A percentile compares a stretch with the other conserved stretches of the same genome.
These are phyloP conservation scores for Neomonachus schauinslandi DNA, from an alignment of 2,113 vertebrate species.

Conservation along the genomic window DNA sequence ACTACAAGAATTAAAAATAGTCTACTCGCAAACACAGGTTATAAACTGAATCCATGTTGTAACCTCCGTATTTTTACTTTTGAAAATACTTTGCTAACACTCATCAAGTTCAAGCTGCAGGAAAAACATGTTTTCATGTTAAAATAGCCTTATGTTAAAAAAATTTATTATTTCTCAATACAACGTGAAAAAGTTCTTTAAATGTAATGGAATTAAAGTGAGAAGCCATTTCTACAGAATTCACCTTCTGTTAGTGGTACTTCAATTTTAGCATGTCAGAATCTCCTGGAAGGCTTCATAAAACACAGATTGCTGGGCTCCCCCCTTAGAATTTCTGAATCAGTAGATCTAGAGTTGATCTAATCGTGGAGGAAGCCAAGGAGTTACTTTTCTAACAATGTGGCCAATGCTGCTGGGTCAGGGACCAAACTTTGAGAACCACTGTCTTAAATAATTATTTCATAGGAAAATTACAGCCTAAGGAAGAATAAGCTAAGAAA, in stretches of 20 bases:
- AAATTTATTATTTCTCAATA: conserved; percentile 8
- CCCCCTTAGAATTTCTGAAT: background rate
- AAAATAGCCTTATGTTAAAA: conserved; percentile 4
- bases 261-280: background rate
- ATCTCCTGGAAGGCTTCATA: background rate
- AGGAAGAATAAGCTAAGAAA: conserved; percentile 12
- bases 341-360: background rate
- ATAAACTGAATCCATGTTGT: background rate
- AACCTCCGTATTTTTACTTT: background rate
- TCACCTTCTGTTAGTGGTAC: background rate
- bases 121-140: background rate
- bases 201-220: conserved; percentile 19
- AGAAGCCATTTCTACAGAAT: background rate
- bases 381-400: background rate
- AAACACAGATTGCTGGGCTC: background rate
- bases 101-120: conserved; percentile 29
- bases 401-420: background rate
- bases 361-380: background rate
- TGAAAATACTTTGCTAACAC: conserved; percentile 18
- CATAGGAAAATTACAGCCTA: conserved; percentile 1
- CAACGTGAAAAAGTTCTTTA: background rate
- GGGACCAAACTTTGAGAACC: background rate
- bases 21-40: background rate
- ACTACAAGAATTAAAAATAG: conserved; percentile 9
- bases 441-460: background rate